Evolutionary conservation across 2,113 vertebrate genomes (phyloP).

Genomic region (Thermophis baileyi): DNA sequence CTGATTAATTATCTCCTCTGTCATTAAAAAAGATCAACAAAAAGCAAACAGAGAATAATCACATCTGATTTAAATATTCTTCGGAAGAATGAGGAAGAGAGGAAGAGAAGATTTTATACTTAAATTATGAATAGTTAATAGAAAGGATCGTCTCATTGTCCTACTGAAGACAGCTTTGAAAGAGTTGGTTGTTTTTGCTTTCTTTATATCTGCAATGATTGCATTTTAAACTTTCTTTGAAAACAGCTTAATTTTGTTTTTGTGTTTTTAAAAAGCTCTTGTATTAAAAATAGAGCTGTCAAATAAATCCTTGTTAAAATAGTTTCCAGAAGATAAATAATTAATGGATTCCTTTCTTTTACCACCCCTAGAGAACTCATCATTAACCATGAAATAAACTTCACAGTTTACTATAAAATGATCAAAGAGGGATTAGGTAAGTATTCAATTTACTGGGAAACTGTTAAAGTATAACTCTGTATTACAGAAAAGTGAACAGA

Average conservation of each 20-base stretch:
- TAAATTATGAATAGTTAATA: not conserved
- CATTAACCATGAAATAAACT: conserved; percentile 63
- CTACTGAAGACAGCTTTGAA: not conserved
- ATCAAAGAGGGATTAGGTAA: conserved; percentile 68
- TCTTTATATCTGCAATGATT: not conserved
- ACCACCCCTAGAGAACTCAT: not conserved
- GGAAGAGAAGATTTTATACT: not conserved
- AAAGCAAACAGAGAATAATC: not conserved
- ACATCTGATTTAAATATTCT: not conserved
- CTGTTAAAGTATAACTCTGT: conserved; percentile 48
- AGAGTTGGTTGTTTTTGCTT: not conserved
- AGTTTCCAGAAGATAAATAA: conserved; percentile 62
- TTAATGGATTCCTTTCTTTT: conserved; percentile 42
- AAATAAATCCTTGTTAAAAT: conserved; percentile 61
- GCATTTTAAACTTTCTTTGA: conserved; percentile 5
- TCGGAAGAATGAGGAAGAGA: not conserved
- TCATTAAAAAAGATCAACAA: conserved; percentile 1
- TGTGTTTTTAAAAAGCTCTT: not conserved
- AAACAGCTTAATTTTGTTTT: not conserved
- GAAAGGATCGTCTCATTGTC: not conserved
- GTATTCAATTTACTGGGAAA: conserved; percentile 63
- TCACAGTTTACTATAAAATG: conserved; percentile 64
- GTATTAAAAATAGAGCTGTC: conserved; percentile 51
- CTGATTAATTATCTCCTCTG: conserved; percentile 6
- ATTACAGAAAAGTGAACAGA: conserved; percentile 44